Conservation (phyloP, 2,888 invertebrate species). For the Drosophila bunnanda region DNA sequence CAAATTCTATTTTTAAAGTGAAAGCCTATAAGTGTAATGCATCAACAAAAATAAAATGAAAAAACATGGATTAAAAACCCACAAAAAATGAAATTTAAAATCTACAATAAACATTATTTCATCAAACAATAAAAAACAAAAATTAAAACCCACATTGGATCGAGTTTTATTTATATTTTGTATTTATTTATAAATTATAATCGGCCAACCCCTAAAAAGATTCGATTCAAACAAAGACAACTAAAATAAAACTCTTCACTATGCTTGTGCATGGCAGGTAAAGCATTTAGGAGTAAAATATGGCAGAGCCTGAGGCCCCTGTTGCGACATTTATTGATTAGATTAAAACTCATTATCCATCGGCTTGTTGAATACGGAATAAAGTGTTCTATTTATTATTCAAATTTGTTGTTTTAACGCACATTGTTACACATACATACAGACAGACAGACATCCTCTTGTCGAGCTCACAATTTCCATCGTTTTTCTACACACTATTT, state of each 20-base stretch:
- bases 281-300: not conserved
- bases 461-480: slow-evolving; percentile 24
- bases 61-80: slow-evolving; percentile 41
- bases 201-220: not conserved
- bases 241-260: not conserved
- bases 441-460: slow-evolving; percentile 31
- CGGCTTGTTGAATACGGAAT: slow-evolving; percentile 63
- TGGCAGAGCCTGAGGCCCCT: too few relatives aligned
- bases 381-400: slow-evolving; percentile 72
- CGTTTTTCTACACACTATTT: slow-evolving; percentile 73
- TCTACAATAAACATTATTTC: slow-evolving; percentile 48
- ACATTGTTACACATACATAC: slow-evolving; percentile 71
- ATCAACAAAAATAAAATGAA: slow-evolving; percentile 59
- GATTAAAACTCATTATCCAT: not conserved
- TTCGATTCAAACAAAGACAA: not conserved
- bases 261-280: not conserved
- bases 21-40: slow-evolving; percentile 74
- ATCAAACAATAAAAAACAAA: slow-evolving; percentile 57
- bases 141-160: slow-evolving; percentile 62
- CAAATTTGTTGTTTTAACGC: slow-evolving; percentile 68
- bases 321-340: not conserved
- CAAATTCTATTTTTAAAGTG: slow-evolving; percentile 69
- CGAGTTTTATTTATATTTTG: slow-evolving; percentile 15
- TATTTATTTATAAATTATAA: not conserved
- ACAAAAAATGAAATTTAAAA: slow-evolving; percentile 47